Base-by-base conservation (phyloP, 2,797 vertebrate genomes). In the Rhadinocentrus ornatus region DNA sequence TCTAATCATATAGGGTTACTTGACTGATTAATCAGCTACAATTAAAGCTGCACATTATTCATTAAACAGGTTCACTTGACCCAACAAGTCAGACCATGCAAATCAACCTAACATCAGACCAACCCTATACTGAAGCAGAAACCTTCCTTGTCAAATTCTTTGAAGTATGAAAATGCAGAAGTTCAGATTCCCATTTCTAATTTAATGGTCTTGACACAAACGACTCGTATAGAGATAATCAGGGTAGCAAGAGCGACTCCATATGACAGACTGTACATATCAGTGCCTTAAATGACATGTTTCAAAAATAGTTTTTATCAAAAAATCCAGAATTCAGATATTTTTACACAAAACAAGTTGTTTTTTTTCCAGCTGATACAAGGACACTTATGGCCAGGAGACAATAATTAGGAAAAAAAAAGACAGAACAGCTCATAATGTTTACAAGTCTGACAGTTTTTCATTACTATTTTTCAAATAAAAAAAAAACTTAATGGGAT, bases 21-120 rank as follows among this genome's bases (percentile, higher is more conserved):
- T 94, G 95, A 96, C 94, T 94, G 95, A 97, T 96, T 90, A 94
- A 87, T 95, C 91, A 93, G 94, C 96, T 97, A 97, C 95, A 95
- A 94, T 96, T 96, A 96, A 98, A 98, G 96, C 95, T 95, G 94
- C 95, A 97, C 96, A 94, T 95, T 95, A 93, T 95, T 95, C 95
- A 96, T 95, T 95, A 95, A 96, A 97, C 95, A 95, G 86, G 82
- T 88, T 91, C 84, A 92, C 90, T 88, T 74, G 68, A 92, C 80
- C 88, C 80, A 63, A 91, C 86, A 86, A 83, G 78, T 84, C 82
- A 83, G 80, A 88, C 89, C 90, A 93, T 93, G 93, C 92, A 92
- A 86, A 88, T 78, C 71, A 89, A 85, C 71, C 78, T 24, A 75
- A 77, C 59, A 58, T 58, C 64, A 85, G 54, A 63, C 55, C 73